These are phyloP conservation scores for Ptyas mucosa DNA, from an alignment of 2,113 vertebrate genomes.

Conservation along the genomic window DNA sequence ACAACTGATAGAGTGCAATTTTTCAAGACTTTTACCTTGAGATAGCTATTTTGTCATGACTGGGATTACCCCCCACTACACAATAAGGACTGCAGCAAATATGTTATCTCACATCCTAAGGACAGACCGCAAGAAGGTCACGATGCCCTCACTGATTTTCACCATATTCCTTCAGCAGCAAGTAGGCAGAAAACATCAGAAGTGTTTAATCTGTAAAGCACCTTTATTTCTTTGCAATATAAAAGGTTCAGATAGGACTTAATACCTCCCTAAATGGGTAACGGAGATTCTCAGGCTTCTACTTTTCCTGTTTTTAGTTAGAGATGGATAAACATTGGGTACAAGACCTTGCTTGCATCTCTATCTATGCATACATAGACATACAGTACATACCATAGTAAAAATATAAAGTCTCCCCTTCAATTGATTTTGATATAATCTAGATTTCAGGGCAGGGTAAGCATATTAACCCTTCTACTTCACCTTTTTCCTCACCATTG, in stretches of 20 bases:
- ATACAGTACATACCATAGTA: background rate
- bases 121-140: conserved; percentile 56
- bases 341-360: background rate
- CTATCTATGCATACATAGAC: background rate
- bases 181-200: conserved; percentile 3
- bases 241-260: background rate
- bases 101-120: conserved; percentile 63
- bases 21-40: conserved; percentile 8
- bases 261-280: background rate
- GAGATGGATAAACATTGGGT: background rate
- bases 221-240: background rate
- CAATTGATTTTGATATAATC: background rate
- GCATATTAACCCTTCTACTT: background rate
- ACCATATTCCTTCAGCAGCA: conserved; percentile 1
- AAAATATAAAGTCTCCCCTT: background rate
- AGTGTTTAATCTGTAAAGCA: background rate
- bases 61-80: background rate
- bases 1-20: conserved; percentile 43
- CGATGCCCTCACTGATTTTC: conserved; percentile 46
- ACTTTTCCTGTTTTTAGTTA: background rate
- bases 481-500: background rate
- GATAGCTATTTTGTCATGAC: background rate
- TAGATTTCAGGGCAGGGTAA: background rate
- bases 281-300: background rate
- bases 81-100: background rate